Percentiles rank a stretch among this genome's conserved stretches.
Evolutionary conservation across 2,113 vertebrate species (phyloP).

Genomic region (Syrmaticus mikado): DNA sequence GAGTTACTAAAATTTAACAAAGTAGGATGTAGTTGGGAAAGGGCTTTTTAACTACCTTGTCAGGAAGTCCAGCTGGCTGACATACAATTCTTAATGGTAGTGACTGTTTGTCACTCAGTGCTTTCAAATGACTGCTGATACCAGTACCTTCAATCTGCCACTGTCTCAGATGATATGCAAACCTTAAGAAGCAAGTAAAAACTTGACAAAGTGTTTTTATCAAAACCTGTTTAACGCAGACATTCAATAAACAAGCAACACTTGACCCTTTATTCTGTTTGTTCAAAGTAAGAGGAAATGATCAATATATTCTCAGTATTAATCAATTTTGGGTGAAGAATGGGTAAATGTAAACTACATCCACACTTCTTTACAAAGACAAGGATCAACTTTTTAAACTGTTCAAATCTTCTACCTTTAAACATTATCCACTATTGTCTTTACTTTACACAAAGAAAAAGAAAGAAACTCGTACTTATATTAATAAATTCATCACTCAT

Average conservation of each 20-base stretch:
- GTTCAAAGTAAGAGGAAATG: background rate
- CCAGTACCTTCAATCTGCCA: constrained; percentile 99
- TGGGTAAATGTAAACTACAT: background rate
- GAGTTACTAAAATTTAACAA: background rate
- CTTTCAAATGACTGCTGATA: constrained; percentile 98
- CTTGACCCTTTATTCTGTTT: background rate
- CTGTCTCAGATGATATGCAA: constrained; percentile 97
- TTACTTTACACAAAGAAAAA: background rate
- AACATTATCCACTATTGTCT: background rate
- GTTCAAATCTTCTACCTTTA: background rate
- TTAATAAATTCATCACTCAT: background rate
- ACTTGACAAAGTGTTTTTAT: background rate
- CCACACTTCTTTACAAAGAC: background rate
- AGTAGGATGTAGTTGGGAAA: background rate
- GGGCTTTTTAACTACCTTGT: constrained; percentile 83
- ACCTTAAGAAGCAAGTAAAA: constrained; percentile 79
- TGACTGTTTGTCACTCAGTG: constrained; percentile 97
- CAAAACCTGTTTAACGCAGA: background rate
- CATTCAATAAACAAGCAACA: background rate
- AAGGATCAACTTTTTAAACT: background rate
- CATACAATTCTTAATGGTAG: constrained; percentile 96
- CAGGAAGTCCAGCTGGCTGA: constrained; percentile 96
- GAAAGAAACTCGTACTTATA: background rate
- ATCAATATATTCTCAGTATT: background rate
- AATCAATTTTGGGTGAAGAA: background rate